These are phyloP conservation scores for Plecturocebus donacophilus DNA, from an alignment of 2,113 vertebrate genomes.

Conservation along the genomic window DNA sequence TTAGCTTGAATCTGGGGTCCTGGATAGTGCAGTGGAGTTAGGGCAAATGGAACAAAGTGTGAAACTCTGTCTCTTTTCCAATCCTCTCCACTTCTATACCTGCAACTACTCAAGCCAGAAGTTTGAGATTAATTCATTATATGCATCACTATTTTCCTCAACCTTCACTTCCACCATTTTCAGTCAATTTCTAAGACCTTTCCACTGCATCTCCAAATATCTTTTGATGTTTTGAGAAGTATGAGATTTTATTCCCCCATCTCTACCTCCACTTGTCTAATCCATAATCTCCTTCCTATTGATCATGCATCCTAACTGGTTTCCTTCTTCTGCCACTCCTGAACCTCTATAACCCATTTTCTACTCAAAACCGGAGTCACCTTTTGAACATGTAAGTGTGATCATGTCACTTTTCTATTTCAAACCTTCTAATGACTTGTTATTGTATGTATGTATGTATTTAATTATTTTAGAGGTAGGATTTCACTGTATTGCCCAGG, in stretches of 20 bases:
- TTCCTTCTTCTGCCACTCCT: neutral
- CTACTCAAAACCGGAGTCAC: neutral
- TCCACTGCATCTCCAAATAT: neutral
- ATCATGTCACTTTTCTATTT: neutral
- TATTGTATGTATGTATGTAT: neutral
- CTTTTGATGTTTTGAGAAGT: neutral
- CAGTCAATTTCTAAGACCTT: neutral
- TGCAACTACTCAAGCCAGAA: no score
- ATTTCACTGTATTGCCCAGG: neutral
- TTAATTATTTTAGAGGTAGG: neutral
- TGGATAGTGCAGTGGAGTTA: no score
- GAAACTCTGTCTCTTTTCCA: no score
- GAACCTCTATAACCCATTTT: neutral
- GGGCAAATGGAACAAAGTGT: no score
- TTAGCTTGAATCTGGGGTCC: no score
- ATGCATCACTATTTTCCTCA: no score
- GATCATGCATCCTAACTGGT: neutral
- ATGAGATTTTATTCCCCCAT: neutral
- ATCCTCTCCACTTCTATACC: no score
- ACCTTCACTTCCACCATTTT: no score
- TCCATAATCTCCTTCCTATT: neutral
- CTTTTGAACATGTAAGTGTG: neutral
- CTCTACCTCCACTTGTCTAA: no score
- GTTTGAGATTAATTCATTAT: no score
- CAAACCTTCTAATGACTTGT: neutral